Evolutionary conservation across 2,797 vertebrate genomes (phyloP).

Genomic region (Microctenopoma steveboyesi): DNA sequence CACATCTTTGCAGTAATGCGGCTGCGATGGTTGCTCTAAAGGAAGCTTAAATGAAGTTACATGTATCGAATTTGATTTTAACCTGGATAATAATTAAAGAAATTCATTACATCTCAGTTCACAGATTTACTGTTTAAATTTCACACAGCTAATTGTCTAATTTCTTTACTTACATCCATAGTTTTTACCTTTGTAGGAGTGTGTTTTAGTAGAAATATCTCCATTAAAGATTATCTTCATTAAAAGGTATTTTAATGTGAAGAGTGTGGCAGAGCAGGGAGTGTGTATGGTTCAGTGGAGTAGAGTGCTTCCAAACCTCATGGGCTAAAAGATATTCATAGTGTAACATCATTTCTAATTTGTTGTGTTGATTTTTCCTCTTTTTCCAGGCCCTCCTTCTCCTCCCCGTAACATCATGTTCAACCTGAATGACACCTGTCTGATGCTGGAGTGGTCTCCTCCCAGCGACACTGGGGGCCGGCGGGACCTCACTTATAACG

Average conservation of each 20-base stretch:
- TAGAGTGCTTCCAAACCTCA: too few relatives aligned
- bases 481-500: conserved; percentile 94
- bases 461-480: conserved; percentile 94
- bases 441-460: conserved; percentile 96
- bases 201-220: too few relatives aligned
- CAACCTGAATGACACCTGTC: conserved; percentile 94
- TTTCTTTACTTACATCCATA: too few relatives aligned
- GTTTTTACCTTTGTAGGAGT: too few relatives aligned
- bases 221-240: too few relatives aligned
- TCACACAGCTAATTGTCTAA: too few relatives aligned
- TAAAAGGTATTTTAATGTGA: too few relatives aligned
- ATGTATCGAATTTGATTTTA: too few relatives aligned
- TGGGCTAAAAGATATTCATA: not conserved
- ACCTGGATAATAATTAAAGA: too few relatives aligned
- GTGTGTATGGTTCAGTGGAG: too few relatives aligned
- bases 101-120: not conserved
- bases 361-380: not conserved
- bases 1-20: not conserved
- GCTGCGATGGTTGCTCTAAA: not conserved
- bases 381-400: conserved; percentile 90
- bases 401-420: conserved; percentile 93
- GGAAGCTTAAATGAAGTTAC: too few relatives aligned
- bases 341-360: not conserved
- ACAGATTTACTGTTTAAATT: not conserved
- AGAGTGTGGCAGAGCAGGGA: too few relatives aligned